Percentiles rank a stretch among this genome's conserved stretches.
These are phyloP conservation scores for Gibbula magus DNA, from an alignment of 2,888 invertebrate species.

Conservation along the genomic window DNA sequence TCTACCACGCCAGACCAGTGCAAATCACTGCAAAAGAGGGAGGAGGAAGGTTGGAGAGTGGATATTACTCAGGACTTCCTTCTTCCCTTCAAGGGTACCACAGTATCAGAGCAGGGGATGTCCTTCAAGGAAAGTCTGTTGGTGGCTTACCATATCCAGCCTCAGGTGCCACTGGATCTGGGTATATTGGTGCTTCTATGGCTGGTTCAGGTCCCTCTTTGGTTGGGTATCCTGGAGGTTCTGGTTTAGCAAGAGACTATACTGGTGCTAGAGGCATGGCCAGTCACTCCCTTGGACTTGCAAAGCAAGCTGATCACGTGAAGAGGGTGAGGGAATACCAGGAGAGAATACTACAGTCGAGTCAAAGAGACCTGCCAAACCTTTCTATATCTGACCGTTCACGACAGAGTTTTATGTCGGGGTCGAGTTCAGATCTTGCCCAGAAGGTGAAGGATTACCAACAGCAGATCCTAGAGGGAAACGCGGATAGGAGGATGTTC, in stretches of 20 bases:
- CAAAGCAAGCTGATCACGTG: neutral
- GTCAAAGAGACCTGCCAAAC: constrained; percentile 42
- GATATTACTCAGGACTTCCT: neutral
- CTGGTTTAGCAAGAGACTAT: neutral
- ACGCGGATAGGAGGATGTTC: constrained; percentile 59
- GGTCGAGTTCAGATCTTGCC: constrained; percentile 29
- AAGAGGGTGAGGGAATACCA: constrained; percentile 58
- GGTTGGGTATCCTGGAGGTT: neutral
- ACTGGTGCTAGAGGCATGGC: neutral
- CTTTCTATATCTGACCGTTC: neutral
- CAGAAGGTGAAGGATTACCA: constrained; percentile 62
- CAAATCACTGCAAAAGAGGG: neutral
- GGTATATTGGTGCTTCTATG: neutral
- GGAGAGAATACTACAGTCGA: constrained; percentile 49
- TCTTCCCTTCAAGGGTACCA: neutral
- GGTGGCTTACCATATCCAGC: too few relatives aligned
- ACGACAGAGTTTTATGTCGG: neutral
- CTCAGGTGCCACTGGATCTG: neutral
- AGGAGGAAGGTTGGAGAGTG: neutral
- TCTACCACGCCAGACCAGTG: neutral
- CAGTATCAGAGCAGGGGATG: neutral
- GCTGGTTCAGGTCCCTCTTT: neutral
- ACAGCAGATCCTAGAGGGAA: constrained; percentile 53
- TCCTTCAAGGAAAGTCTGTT: too few relatives aligned
- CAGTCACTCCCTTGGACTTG: neutral